Base-by-base conservation (phyloP, 2,888 invertebrate genomes). In the Heliconius sara region DNA sequence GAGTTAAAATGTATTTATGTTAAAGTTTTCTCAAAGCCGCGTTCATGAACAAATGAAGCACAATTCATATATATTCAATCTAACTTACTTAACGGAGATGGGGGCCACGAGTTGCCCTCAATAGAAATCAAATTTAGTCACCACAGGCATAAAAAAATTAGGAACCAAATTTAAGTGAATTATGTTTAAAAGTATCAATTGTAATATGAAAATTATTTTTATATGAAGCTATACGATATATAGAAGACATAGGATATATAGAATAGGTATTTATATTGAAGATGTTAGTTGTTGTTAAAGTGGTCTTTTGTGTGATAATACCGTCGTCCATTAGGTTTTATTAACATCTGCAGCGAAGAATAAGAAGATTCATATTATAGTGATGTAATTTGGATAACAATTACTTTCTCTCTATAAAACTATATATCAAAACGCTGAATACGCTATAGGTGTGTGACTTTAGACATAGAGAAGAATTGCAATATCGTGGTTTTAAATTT, bases 41-140 rank as follows among this genome's bases (percentile, higher is more conserved):
- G 77, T 74, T 80, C 78, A 77, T 77, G 82, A 79, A 80, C 80
- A 80, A 82, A 80, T 81, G 80, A 81, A 77, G 34, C 76, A 78
- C 82, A 80, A 79, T 83, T 77, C 79, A 82, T 82, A 78, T 87
- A 87, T 87, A 86, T 86, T 88, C 90, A 91, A 91, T 92, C 87
- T 88, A 89, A 88, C 85, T 89, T 90, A 89, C 88, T 92, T 90
- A 87, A 85, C 82, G 81, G 83, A 83, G 88, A 93, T 92, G 91
- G 92, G 94, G 94, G 93, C 92, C 88, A 91, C 87, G 89, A 93
- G 93, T 93, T 92, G 91, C 85, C 84, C 84, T 88, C 88, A 93
- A 93, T 94, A 90, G 93, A 94, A 94, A 91, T 92, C 93, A 92
- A 91, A 94, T 94, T 94, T 91, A 87, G 85, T 83, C 83, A 84